These are phyloP conservation scores for Bombus consobrinus DNA, from an alignment of 1,140 invertebrate species.

Conservation along the genomic window DNA sequence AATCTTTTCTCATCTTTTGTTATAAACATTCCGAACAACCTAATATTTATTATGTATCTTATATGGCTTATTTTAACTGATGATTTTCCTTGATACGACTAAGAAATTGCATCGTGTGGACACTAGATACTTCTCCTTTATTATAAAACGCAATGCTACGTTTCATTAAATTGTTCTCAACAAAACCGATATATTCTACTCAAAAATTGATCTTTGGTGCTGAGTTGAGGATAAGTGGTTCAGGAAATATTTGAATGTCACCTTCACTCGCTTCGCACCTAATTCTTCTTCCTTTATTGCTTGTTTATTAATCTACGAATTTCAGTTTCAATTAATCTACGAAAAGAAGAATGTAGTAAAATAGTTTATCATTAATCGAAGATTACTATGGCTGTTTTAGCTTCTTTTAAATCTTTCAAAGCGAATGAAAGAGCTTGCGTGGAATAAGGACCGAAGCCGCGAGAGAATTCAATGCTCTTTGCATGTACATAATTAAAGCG, in stretches of 20 bases:
- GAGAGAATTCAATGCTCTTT: neutral
- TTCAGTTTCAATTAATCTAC: neutral
- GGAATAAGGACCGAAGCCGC: neutral
- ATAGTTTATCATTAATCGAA: neutral
- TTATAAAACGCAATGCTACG: neutral
- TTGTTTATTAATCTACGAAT: neutral
- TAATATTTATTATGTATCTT: no score
- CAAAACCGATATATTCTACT: neutral
- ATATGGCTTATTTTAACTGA: no score
- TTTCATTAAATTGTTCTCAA: neutral
- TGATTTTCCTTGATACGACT: no score
- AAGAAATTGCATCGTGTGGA: no score
- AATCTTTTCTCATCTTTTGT: no score
- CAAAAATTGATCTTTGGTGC: no score
- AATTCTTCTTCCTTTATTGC: no score
- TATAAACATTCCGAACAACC: no score
- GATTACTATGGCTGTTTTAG: no score
- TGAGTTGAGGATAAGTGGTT: neutral
- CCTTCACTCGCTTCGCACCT: neutral
- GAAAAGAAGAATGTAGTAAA: no score
- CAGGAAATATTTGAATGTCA: neutral
- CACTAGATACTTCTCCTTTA: no score
- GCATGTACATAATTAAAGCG: slow-evolving; percentile 24
- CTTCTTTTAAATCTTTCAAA: neutral
- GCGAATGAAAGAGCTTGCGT: no score